Conservation (phyloP, 1,140 invertebrate species). For the Neotoxoptera formosana region DNA sequence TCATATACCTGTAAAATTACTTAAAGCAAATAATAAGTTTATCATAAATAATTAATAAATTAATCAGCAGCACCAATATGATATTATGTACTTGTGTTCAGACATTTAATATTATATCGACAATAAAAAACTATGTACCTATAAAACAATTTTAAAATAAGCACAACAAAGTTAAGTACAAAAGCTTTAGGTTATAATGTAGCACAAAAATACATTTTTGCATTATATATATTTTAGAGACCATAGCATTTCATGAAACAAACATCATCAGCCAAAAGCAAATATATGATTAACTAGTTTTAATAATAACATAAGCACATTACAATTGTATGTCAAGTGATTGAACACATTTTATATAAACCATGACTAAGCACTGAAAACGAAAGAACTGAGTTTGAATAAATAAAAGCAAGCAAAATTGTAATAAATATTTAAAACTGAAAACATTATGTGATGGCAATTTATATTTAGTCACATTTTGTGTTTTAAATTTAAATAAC, state of each 20-base stretch:
- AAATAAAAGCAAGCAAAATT: background rate
- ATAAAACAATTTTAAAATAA: background rate
- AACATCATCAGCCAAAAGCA: conserved; percentile 12
- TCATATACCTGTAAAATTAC: conserved; percentile 27
- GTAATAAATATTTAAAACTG: background rate
- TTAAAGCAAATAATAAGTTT: background rate
- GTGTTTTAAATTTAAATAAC: background rate
- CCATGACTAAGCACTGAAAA: background rate
- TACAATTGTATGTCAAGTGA: background rate
- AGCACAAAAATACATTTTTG: background rate
- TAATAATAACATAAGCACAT: background rate
- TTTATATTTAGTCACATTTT: background rate
- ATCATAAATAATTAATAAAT: background rate
- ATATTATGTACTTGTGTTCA: background rate
- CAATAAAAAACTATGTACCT: background rate
- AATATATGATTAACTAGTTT: conserved; percentile 11
- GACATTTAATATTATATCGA: background rate
- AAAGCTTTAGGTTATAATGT: conserved; percentile 12
- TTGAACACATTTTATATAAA: conserved; percentile 18
- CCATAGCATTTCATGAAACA: background rate
- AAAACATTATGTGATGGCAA: background rate
- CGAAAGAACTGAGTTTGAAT: background rate
- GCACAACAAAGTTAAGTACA: background rate
- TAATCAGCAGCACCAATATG: background rate
- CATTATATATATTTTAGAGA: background rate